Base-by-base conservation (phyloP, 2,888 invertebrate species). In the Hirtodrosophila confusa region DNA sequence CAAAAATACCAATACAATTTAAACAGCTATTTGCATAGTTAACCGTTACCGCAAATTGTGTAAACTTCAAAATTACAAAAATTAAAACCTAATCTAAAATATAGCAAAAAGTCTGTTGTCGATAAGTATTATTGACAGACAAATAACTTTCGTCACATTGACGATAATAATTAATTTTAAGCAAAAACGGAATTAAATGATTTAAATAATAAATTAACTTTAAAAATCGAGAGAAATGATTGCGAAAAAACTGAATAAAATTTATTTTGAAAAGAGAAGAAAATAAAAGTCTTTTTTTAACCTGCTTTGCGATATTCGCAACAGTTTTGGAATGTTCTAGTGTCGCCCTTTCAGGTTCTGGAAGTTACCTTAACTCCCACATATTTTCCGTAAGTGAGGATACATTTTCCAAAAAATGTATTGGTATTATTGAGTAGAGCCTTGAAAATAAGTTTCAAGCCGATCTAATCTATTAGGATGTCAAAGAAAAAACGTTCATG, bases 141-240 rank as follows among this genome's bases (percentile, higher is more conserved):
- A 89, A 89, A 89, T 80, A 90, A 85, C 72, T 71, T 92, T 92
- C 91, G 91, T 92, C 91, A 92, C 91, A 92, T 92, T 92, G 91
- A 92, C 91, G 92, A 91, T 90, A 90, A 91, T 90, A 90, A 90
- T 88, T 89, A 89, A 89, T 78, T 88, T 58, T 85, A 87, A 86
- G 86, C 63, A 60, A 67, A 72, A 70, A 89, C 75, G 78, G 86
- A 89, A 88, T 88, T 86, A 88, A 89, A 73, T 86, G 65, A 87
- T 75, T 85, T 80, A 78, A 82, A 82, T 75, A 84, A 77, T 74
- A 80, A 80, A 79, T 73, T 82, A 87, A 78, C 71, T 78, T 86
- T 85, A 85, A 82, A 83, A 85, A 77, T 77, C 71, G 79, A 86
- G 86, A 86, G 86, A 79, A 84, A 86, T 85, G 85, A 80, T 73